Evolutionary conservation across 2,888 invertebrate genomes (phyloP), one percentile per base, ranked within the genome.

Genomic region (Noctua pronuba): DNA sequence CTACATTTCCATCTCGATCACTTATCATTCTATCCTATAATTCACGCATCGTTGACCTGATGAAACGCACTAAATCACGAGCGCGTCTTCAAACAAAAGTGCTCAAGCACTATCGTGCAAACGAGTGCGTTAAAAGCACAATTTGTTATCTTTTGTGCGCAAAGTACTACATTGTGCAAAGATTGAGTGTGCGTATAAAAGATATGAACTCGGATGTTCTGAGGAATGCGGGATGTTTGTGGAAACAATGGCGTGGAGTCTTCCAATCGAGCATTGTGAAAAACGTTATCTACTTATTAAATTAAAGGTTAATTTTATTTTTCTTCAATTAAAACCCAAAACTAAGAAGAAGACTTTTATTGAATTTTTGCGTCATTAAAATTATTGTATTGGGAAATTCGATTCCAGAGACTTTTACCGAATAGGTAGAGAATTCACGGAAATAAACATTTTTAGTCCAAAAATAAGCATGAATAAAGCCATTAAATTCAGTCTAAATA

Each of bases 111-210:
- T 83, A 85, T 68, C 49, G 60, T 67, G 65, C 81, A 84, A 89
- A 89, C 79, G 89, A 80, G 83, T 82, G 70, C 74, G 89, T 89
- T 89, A 88, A 89, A 89, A 89, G 89, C 86, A 82, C 82, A 73
- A 89, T 89, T 89, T 89, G 88, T 90, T 90, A 87, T 87, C 90
- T 85, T 86, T 90, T 89, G 85, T 89, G 72, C 18, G 69, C 49
- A 52, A 75, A 77, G 74, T 77, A 82, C 72, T 71, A 83, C 77
- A 88, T 88, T 88, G 86, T 82, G 77, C 70, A 60, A 83, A 83
- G 83, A 83, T 84, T 84, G 73, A 83, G 81, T 77, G 85, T 77
- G 80, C 69, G 75, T 79, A 85, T 85, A 73, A 80, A 80, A 77
- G 83, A 86, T 80, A 86, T 86, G 83, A 70, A 82, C 84, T 82